Evolutionary conservation across 2,888 invertebrate genomes (phyloP), one percentile per base, ranked within the genome.

Genomic region (Mesodorylaimus sp.): DNA sequence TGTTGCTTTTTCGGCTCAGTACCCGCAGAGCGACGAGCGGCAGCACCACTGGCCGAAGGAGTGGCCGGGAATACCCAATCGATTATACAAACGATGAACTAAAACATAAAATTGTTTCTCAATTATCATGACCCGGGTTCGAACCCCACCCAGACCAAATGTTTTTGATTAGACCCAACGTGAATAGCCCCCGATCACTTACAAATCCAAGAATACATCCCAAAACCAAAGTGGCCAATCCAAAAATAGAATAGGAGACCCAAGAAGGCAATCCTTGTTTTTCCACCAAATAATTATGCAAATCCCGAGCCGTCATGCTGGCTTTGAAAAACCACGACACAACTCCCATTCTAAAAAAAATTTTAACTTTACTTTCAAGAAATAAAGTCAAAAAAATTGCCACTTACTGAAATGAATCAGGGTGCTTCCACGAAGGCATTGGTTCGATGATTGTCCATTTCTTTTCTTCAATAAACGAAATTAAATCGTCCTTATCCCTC

Each of bases 311-410:
- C 37, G 80, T 76, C 75, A 95, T 91, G 28, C 91, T 89, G 53
- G 89, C 74, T 65, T 84, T 87, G 72, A 95, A 97, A 74, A 97
- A 91, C 62, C 83, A 80, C 1, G 89, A 84, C 1, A 95, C 79
- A 16, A 85, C 66, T 16, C 83, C 79, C 95, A 97, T 97, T 57
- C 73, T 73, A 60, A 39, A 64, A 63, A 44, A 52, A 32, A 32
- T 32, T 13, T 32, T n/a, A n/a, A n/a, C n/a, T n/a, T n/a, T n/a
- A n/a, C n/a, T n/a, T n/a, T n/a, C n/a, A n/a, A n/a, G n/a, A n/a
- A n/a, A n/a, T n/a, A n/a, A n/a, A n/a, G 32, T 32, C 16, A 13
- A 16, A 13, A 32, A 32, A 32, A 32, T 16, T 13, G 10, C 32
- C 10, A 32, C 32, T 32, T 32, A 13, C 32, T 32, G 10, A 32